Conservation (phyloP, 2,888 invertebrate species). For the Panzeria rudis region DNA sequence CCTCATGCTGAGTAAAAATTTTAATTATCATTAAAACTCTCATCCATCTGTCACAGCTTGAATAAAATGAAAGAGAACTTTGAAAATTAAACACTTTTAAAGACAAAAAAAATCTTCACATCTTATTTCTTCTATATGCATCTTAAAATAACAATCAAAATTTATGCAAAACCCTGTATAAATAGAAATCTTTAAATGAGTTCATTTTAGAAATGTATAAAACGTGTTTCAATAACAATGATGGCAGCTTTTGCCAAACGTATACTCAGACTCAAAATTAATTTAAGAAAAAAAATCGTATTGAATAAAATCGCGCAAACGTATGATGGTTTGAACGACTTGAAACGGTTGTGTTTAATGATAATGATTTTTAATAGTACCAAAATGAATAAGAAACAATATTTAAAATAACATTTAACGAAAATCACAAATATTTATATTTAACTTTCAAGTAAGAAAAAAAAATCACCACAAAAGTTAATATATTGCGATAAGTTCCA, state of each 20-base stretch:
- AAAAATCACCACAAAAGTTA: conserved; percentile 31
- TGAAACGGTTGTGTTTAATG: conserved; percentile 8
- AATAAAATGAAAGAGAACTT: too few species aligned
- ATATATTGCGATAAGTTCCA: conserved; percentile 7
- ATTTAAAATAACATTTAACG: conserved; percentile 28
- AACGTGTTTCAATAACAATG: conserved; percentile 73
- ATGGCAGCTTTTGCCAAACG: conserved; percentile 56
- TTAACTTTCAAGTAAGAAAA: conserved; percentile 5
- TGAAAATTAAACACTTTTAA: too few species aligned
- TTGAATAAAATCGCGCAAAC: conserved; percentile 29
- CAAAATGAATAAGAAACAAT: not conserved
- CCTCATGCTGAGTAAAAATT: not conserved
- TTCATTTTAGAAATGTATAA: conserved; percentile 74
- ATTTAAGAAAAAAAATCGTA: not conserved
- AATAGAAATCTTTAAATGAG: conserved; percentile 75
- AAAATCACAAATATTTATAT: not conserved
- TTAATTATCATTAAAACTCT: too few species aligned
- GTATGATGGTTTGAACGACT: not conserved
- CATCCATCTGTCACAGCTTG: too few species aligned
- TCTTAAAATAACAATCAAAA: not conserved
- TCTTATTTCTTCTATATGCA: not conserved
- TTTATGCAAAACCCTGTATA: conserved; percentile 44
- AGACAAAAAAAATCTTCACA: too few species aligned
- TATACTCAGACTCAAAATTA: not conserved
- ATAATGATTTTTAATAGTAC: not conserved